Evolutionary conservation across 2,888 invertebrate genomes (phyloP).

Genomic region (Eupeodes latifasciatus): DNA sequence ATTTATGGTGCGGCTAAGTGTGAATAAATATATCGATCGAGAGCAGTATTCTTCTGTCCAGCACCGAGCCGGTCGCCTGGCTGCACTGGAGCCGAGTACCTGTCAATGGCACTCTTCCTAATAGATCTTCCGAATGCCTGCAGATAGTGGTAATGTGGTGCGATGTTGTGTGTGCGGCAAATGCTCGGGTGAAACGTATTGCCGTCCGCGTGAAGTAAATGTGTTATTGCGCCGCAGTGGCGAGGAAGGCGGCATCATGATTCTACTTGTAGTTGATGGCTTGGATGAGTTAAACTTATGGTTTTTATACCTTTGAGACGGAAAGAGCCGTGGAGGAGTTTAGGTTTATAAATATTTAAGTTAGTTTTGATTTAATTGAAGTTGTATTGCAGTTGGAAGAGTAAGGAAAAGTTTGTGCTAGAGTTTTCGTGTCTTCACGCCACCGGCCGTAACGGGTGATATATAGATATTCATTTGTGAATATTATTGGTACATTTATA

Average conservation of each 20-base stretch:
- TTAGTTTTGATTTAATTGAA: constrained; percentile 63
- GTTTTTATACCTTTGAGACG: constrained; percentile 17
- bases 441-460: no score
- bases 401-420: background rate
- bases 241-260: background rate
- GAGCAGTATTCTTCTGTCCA: constrained; percentile 29
- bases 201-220: constrained; percentile 44
- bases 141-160: constrained; percentile 62
- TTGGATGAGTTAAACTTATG: constrained; percentile 30
- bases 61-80: background rate
- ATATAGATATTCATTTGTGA: no score
- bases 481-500: no score
- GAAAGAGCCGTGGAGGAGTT: constrained; percentile 21
- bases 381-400: constrained; percentile 1
- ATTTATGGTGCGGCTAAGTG: constrained; percentile 75
- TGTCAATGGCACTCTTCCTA: constrained; percentile 65
- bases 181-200: constrained; percentile 30
- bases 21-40: constrained; percentile 74
- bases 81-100: constrained; percentile 44
- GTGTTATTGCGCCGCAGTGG: constrained; percentile 20
- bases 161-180: constrained; percentile 60
- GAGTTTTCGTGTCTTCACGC: no score
- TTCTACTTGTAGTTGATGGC: background rate
- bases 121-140: constrained; percentile 63
- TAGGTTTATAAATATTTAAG: constrained; percentile 65